Base-by-base conservation (phyloP, 2,113 vertebrate species). In the Nyctibius bracteatus region DNA sequence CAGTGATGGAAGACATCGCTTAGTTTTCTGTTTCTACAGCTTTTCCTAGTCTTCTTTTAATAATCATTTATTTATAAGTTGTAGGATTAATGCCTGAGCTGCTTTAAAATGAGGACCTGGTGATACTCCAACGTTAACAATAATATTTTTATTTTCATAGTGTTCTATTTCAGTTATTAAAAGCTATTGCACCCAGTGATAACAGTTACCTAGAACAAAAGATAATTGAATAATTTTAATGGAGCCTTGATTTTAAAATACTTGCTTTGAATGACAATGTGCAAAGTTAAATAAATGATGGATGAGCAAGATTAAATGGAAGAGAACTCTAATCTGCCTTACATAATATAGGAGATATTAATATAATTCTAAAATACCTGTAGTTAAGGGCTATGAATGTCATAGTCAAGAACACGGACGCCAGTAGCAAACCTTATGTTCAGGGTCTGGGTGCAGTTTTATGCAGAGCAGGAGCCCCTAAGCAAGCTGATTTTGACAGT, bases 211-310 rank as follows among this genome's bases (percentile, higher is more conserved):
- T 81, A 58, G 57, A 92, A 88, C 73, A 95, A 94, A 62, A 92
- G 84, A 78, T 95, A 80, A 87, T 90, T 91, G 81, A 90, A 93
- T 82, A 78, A 68, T 21, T 89, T 97, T 96, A 94, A 95, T 90
- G 87, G 87, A 90, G 62, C 67, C 92, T 96, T 83, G 43, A 93
- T 95, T 95, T 95, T 66, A 81, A 83, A 90, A 93, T 39, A 68
- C 72, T 80, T 83, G 86, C 43, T 93, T 95, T 88, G 81, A 91
- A 95, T 91, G 70, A 54, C 81, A 92, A 90, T 80, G 55, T 54
- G 44, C 52, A 46, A 67, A 94, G 88, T 81, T 79, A 92, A 96
- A 94, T 63, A 87, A 92, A 74, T 88, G 90, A 93, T 92, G 81
- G 65, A 92, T 94, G 92, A 93, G 37, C n/a, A 86, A 93, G 85